Evolutionary conservation across 2,113 vertebrate species (phyloP).

Genomic region (Eurypyga helias): DNA sequence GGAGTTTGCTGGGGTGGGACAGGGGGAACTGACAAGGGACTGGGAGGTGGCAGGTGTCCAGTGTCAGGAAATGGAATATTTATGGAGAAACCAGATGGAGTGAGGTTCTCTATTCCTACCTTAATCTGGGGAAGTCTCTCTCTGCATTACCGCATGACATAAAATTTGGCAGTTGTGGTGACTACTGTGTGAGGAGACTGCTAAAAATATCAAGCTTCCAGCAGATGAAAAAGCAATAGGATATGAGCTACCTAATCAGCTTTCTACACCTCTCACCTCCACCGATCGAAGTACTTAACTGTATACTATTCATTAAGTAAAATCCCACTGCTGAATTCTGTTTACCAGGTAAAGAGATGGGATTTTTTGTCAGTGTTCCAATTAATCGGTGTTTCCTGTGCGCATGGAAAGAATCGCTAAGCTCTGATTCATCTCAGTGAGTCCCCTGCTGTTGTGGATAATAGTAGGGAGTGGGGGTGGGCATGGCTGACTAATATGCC

Average conservation of each 20-base stretch:
- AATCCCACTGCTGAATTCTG: slow-evolving; percentile 20
- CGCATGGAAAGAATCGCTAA: slow-evolving; percentile 16
- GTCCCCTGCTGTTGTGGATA: not conserved
- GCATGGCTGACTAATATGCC: not conserved
- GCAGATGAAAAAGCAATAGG: slow-evolving; percentile 3
- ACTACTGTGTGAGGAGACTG: not conserved
- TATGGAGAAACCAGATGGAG: not conserved
- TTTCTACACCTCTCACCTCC: slow-evolving; percentile 21
- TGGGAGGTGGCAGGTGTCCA: not conserved
- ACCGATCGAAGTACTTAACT: not conserved
- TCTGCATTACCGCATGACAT: not conserved
- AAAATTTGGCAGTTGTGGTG: not conserved
- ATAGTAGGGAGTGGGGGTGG: not conserved
- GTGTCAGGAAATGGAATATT: not conserved
- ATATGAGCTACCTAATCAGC: slow-evolving; percentile 4
- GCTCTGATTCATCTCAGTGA: not conserved
- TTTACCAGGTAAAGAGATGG: slow-evolving; percentile 31
- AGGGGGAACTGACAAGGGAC: not conserved
- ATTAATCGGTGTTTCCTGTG: slow-evolving; percentile 45
- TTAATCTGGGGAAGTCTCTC: not conserved
- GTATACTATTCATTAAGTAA: slow-evolving; percentile 29
- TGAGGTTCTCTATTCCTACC: not conserved
- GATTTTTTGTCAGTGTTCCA: not conserved
- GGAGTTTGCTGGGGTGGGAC: not conserved
- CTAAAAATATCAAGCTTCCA: slow-evolving; percentile 13